Evolutionary conservation across 2,888 invertebrate genomes (phyloP).

Genomic region (Leptopilina drosophilae): DNA sequence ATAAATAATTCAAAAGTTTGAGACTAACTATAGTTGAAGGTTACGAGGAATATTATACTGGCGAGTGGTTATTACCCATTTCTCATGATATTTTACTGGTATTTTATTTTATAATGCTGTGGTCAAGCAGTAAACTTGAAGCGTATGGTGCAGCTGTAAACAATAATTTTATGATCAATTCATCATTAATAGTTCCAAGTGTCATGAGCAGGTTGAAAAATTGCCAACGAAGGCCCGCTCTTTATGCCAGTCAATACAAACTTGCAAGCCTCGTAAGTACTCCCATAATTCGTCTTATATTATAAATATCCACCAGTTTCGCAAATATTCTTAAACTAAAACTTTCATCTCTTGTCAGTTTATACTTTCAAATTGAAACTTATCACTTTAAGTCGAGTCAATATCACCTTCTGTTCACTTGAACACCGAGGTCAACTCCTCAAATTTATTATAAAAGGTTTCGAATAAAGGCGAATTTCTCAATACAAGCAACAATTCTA

Average conservation of each 20-base stretch:
- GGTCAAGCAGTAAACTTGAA: conserved; percentile 25
- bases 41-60: background rate
- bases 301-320: background rate
- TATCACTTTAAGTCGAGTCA: too few relatives aligned
- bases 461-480: too few relatives aligned
- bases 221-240: conserved; percentile 12
- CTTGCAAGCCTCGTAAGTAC: background rate
- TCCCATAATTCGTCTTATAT: conserved; percentile 1
- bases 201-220: conserved; percentile 21
- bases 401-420: too few relatives aligned
- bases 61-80: conserved; percentile 26
- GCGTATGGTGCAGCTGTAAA: conserved; percentile 13
- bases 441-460: too few relatives aligned
- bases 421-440: too few relatives aligned
- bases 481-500: too few relatives aligned
- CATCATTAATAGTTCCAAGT: conserved; percentile 5
- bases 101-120: conserved; percentile 19
- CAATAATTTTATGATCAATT: conserved; percentile 27
- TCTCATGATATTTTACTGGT: conserved; percentile 29
- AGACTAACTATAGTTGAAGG: background rate
- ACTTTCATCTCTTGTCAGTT: background rate
- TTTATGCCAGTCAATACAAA: conserved; percentile 14
- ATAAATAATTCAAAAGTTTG: conserved; percentile 31
- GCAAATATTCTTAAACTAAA: too few relatives aligned
- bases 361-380: background rate